A percentile compares a stretch with the other conserved stretches of the same genome.
Evolutionary conservation across 2,113 vertebrate genomes (phyloP).

Genomic region (Theristicus caerulescens): DNA sequence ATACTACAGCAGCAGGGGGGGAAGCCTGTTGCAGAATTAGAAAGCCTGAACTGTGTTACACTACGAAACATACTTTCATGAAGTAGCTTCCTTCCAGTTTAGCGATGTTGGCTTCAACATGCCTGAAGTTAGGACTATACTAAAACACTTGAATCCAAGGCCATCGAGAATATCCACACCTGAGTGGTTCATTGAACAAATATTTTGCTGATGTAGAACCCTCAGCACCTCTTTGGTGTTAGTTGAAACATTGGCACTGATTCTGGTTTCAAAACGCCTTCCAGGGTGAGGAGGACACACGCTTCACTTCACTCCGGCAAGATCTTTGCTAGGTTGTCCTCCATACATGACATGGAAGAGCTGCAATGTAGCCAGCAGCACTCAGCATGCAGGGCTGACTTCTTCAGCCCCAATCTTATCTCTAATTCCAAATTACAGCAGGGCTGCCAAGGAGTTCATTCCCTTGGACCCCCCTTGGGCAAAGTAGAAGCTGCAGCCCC

Average conservation of each 20-base stretch:
- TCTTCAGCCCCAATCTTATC: neutral
- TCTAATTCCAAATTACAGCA: neutral
- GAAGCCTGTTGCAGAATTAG: neutral
- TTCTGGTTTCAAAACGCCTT: neutral
- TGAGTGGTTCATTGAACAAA: neutral
- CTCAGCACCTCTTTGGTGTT: neutral
- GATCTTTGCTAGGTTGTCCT: neutral
- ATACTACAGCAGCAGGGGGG: neutral
- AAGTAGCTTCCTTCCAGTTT: neutral
- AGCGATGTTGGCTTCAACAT: neutral
- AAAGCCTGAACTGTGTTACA: neutral
- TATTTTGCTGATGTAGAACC: neutral
- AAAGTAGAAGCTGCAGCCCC: neutral
- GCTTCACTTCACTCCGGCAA: neutral
- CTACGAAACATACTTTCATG: neutral
- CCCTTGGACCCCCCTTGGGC: rapidly evolving
- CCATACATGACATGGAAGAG: rapidly evolving
- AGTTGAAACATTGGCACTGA: neutral
- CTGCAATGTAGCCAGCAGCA: neutral
- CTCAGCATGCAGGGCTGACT: neutral
- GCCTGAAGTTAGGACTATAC: neutral
- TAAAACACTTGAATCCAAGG: neutral
- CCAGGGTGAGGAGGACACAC: neutral
- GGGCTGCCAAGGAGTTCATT: neutral
- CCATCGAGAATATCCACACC: neutral